Base-by-base conservation (phyloP, 35 echinoderm and acorn worm genomes). In the Holothuria glaberrima region DNA sequence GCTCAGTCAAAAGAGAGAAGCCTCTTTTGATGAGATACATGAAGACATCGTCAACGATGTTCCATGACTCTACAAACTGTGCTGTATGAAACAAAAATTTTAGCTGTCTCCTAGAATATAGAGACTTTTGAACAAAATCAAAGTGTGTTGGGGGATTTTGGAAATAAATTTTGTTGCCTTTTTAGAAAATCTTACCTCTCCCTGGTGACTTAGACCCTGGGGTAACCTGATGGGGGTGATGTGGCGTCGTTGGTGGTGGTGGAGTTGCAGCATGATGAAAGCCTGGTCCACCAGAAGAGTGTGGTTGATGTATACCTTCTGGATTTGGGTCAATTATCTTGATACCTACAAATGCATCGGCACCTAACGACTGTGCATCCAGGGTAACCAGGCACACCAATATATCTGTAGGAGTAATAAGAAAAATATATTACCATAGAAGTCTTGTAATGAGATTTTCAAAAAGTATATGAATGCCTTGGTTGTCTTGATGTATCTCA, bases 291-390 rank as follows among this genome's bases (percentile, higher is more conserved):
- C 62, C 66, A 22, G 57, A 30, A 12, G 26, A 54, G 30, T 48
- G 54, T 61, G 58, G 85, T 20, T 97, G 94, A 25, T 92, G 89
- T 38, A 91, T 82, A 24, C 83, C 97, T 18, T 95, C 89, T 12
- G 97, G 97, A 0, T 89, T 91, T 29, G 94, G 93, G 71, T 99
- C 97, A 30, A 99, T 93, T 28, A 99, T 94, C 85, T 99, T 99
- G 86, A 99, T 94, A 32, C 97, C 93, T 6, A 94, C 83, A 58
- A 99, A 99, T 48, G 97, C 97, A 45, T 98, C 93, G 0, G 93
- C 88, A 38, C 97, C 93, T 52, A 99, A 79, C n/a, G 93, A 93
- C 17, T 99, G 90, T 6, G 97, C 96, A 91, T 98, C 96, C 28
- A 94, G 57, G 0, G 96, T 98, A 14, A 98, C 90, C 59, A 98